A percentile compares a stretch with the other conserved stretches of the same genome.
phyloP scores from a whole-genome alignment of 1,140 invertebrate genomes.

The Stegodyphus dumicola region DNA sequence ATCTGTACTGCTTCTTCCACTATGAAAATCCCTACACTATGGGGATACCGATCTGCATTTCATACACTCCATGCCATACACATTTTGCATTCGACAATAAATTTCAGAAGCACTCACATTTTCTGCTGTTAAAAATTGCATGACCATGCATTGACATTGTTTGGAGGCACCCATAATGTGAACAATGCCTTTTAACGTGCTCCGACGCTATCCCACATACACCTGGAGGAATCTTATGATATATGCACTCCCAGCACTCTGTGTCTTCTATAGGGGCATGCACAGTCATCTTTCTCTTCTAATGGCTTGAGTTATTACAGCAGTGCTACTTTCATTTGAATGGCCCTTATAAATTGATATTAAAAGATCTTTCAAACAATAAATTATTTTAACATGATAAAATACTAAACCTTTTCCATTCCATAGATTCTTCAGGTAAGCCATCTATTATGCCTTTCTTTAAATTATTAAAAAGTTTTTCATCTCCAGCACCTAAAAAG shows the following conservation, averaged over 20 bases:
- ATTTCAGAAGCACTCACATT: too few relatives aligned
- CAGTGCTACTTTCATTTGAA: neutral
- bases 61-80: too few relatives aligned
- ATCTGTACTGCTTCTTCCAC: too few relatives aligned
- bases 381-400: neutral
- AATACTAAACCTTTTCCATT: conserved; percentile 76
- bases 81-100: too few relatives aligned
- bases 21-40: too few relatives aligned
- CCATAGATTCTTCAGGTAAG: conserved; percentile 84
- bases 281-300: neutral
- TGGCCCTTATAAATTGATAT: neutral
- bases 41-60: too few relatives aligned
- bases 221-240: neutral
- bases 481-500: conserved; percentile 85
- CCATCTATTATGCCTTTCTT: conserved; percentile 80
- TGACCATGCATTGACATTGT: too few relatives aligned
- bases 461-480: conserved; percentile 84
- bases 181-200: too few relatives aligned
- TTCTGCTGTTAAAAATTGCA: too few relatives aligned
- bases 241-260: neutral
- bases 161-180: too few relatives aligned
- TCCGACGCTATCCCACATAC: neutral
- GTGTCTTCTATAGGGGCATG: neutral
- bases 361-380: neutral
- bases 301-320: neutral